Evolutionary conservation across 2,888 invertebrate species (phyloP).

Genomic region (Andrena haemorrhoa): DNA sequence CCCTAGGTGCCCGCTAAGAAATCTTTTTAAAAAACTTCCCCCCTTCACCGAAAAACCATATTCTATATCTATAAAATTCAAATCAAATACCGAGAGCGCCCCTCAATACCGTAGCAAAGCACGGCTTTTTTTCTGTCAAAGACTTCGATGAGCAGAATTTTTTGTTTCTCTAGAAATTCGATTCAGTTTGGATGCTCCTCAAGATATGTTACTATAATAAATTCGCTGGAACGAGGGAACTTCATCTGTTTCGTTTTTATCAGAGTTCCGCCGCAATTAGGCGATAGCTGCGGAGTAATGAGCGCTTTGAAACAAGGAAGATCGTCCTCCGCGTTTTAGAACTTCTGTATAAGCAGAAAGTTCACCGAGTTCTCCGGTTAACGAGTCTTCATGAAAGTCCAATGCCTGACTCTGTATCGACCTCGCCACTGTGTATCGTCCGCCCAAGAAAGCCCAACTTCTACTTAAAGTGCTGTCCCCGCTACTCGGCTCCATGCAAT

Average conservation of each 20-base stretch:
- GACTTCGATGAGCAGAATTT: not conserved
- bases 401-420: conserved; percentile 22
- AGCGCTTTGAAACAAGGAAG: conserved; percentile 39
- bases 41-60: too few relatives aligned
- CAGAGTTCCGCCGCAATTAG: conserved; percentile 32
- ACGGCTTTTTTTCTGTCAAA: too few relatives aligned
- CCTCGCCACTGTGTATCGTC: conserved; percentile 7
- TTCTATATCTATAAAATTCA: too few relatives aligned
- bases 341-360: conserved; percentile 36
- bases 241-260: not conserved
- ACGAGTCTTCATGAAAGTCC: conserved; percentile 42
- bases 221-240: not conserved
- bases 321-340: not conserved
- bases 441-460: not conserved
- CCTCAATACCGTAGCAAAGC: too few relatives aligned
- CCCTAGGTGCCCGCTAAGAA: too few relatives aligned
- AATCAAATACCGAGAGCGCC: too few relatives aligned
- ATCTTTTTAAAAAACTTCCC: too few relatives aligned
- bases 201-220: conserved; percentile 7
- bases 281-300: conserved; percentile 22
- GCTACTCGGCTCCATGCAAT: not conserved
- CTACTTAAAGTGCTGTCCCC: not conserved
- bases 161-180: too few relatives aligned
- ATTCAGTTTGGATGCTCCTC: not conserved
- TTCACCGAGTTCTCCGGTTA: conserved; percentile 15